phyloP scores from a whole-genome alignment of 1,140 invertebrate genomes.

The Hesperophylax magnus region DNA sequence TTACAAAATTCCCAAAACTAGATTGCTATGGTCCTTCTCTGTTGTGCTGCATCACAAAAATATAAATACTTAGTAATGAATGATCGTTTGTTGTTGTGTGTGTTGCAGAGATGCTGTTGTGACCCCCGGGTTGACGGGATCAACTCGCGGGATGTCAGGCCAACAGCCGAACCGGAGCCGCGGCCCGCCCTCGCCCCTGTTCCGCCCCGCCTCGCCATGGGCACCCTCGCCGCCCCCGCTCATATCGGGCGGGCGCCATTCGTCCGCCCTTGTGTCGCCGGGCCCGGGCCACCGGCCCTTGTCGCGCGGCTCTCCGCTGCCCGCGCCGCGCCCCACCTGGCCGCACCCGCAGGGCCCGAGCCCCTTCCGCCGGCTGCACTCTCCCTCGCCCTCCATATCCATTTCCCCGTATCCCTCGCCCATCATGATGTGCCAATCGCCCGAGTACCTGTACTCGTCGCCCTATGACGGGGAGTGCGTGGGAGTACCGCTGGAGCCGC shows the following conservation, averaged over 20 bases:
- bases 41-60: too few species aligned
- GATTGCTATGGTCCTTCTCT: too few species aligned
- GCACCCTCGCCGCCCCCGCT: constrained; percentile 74
- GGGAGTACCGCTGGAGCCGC: constrained; percentile 80
- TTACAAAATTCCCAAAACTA: too few species aligned
- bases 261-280: constrained; percentile 68
- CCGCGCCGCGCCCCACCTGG: constrained; percentile 69
- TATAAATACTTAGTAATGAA: too few species aligned
- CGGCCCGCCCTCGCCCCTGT: constrained; percentile 73
- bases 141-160: constrained; percentile 71
- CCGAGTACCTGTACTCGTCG: constrained; percentile 77
- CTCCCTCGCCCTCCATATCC: constrained; percentile 67
- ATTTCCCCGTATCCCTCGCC: constrained; percentile 70
- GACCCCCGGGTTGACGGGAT: constrained; percentile 68
- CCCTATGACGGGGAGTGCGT: constrained; percentile 75
- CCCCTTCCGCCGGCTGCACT: constrained; percentile 62
- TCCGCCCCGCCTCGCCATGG: constrained; percentile 75
- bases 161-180: constrained; percentile 68
- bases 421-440: constrained; percentile 71
- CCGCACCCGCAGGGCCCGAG: constrained; percentile 62
- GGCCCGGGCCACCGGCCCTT: constrained; percentile 60
- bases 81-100: too few species aligned
- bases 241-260: constrained; percentile 72
- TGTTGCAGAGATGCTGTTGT: constrained; percentile 67
- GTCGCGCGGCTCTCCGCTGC: constrained; percentile 59